These are phyloP conservation scores for Sphenodon punctatus DNA, from an alignment of 2,797 vertebrate species.

Conservation along the genomic window DNA sequence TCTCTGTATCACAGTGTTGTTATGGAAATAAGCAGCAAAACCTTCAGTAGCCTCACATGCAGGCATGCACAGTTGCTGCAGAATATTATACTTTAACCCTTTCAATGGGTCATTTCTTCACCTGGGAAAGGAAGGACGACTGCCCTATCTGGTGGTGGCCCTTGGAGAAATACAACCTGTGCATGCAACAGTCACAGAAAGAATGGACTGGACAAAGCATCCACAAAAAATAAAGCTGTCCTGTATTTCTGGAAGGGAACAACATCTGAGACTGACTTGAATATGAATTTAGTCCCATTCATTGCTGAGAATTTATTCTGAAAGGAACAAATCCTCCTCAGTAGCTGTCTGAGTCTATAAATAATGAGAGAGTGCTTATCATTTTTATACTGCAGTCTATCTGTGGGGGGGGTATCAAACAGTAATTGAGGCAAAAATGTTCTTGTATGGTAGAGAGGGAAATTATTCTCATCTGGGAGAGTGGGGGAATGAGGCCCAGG, in stretches of 20 bases:
- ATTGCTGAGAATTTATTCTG: neutral
- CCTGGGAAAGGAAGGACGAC: neutral
- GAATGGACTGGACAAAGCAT: neutral
- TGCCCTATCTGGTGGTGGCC: neutral
- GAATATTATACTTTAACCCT: constrained; percentile 42
- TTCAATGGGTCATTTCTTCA: constrained; percentile 51
- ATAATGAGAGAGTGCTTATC: no score
- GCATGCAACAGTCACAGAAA: fast-evolving
- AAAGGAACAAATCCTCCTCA: no score
- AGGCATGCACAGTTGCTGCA: constrained; percentile 64
- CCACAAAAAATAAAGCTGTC: fast-evolving
- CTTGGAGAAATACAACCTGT: fast-evolving
- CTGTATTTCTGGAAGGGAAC: neutral
- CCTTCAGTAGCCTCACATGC: constrained; percentile 59
- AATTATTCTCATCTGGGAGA: no score
- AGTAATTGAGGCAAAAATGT: no score
- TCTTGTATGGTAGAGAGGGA: no score
- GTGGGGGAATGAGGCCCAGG: no score
- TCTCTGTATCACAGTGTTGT: constrained; percentile 1
- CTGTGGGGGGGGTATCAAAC: no score
- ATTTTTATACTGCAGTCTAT: no score
- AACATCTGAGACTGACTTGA: neutral
- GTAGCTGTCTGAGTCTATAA: no score
- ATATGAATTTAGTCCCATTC: fast-evolving
- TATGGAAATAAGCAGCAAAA: constrained; percentile 24